phyloP scores from a whole-genome alignment of 2,113 vertebrate species.

The Corvus cornix region DNA sequence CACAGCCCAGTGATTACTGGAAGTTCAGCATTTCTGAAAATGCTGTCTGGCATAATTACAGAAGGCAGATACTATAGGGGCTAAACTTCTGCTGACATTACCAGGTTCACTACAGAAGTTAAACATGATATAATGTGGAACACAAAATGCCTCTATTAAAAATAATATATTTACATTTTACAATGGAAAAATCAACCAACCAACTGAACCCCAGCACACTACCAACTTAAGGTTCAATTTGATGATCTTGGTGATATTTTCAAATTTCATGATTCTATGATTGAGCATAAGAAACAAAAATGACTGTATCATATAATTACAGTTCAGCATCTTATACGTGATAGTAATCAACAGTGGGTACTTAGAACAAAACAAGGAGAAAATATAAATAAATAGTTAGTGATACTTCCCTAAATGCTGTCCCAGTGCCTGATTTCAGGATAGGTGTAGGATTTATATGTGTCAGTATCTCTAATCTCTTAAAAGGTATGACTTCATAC shows the following conservation, averaged over 20 bases:
- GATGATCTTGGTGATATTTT: not conserved
- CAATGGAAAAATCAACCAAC: not conserved
- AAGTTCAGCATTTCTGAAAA: slow-evolving; percentile 1
- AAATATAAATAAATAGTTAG: not conserved
- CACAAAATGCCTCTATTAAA: not conserved
- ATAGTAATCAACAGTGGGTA: not conserved
- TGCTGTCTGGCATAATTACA: not conserved
- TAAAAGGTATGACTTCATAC: not conserved
- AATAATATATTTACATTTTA: not conserved
- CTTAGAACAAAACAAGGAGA: not conserved
- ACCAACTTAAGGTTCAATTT: not conserved
- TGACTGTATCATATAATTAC: not conserved
- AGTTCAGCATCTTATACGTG: not conserved
- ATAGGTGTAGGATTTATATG: not conserved
- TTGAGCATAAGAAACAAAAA: not conserved
- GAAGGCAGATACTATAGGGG: not conserved
- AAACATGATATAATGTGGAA: not conserved
- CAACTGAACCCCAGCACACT: not conserved
- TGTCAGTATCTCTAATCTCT: not conserved
- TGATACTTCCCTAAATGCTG: not conserved
- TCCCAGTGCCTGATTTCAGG: not conserved
- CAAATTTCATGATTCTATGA: not conserved
- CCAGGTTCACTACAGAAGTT: not conserved
- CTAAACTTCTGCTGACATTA: not conserved
- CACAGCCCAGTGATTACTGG: not conserved